Percentiles rank a stretch among this genome's conserved stretches.
These are phyloP conservation scores for Hydrozoanthus gracilis DNA, from an alignment of 92 coral and sea anemone species.

Conservation along the genomic window DNA sequence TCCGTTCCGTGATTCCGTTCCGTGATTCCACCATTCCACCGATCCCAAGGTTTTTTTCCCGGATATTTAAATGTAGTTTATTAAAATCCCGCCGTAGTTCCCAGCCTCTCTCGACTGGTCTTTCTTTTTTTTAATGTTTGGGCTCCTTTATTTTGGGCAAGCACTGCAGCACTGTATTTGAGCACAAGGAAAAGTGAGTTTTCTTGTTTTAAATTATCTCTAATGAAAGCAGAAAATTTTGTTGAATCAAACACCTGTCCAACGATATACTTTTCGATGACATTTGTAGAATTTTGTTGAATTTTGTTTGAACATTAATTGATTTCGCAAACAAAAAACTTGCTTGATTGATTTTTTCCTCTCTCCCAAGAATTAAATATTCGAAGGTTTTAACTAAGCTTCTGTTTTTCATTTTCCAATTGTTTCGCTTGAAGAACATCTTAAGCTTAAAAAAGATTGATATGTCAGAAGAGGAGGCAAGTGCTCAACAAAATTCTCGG, in stretches of 20 bases:
- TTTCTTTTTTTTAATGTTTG: not conserved
- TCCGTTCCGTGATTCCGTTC: too few relatives aligned
- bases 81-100: not conserved
- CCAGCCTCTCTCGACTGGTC: not conserved
- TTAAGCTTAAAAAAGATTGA: not conserved
- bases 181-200: not conserved
- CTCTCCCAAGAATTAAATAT: not conserved
- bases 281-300: not conserved
- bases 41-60: too few relatives aligned
- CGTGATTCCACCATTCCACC: too few relatives aligned
- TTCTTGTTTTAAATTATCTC: too few relatives aligned
- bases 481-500: not conserved
- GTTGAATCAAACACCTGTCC: too few relatives aligned
- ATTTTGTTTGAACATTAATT: not conserved
- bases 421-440: not conserved
- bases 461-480: slow-evolving; percentile 33
- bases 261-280: too few relatives aligned
- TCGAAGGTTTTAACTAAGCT: not conserved
- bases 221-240: too few relatives aligned
- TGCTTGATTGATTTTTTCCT: not conserved
- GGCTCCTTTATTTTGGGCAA: not conserved
- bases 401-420: not conserved
- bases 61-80: too few relatives aligned
- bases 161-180: not conserved
- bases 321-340: not conserved